Evolutionary conservation across 2,113 vertebrate genomes (phyloP).

Genomic region (Trinectes maculatus): DNA sequence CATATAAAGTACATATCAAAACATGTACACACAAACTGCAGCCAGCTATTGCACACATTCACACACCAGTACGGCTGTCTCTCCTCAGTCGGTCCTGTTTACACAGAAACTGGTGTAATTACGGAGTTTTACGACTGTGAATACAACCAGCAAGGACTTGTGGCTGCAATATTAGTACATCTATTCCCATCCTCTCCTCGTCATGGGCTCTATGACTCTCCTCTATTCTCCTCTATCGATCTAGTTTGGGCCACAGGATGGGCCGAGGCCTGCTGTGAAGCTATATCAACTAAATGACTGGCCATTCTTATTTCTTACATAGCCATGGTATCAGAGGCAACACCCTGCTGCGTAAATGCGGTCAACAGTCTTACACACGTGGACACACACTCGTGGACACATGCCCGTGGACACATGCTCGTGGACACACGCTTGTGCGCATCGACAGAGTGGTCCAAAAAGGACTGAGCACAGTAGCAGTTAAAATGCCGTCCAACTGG

Average conservation of each 20-base stretch:
- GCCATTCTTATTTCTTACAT: slow-evolving; percentile 60
- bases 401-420: not conserved
- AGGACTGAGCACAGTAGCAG: slow-evolving; percentile 18
- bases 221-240: slow-evolving; percentile 53
- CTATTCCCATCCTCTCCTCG: slow-evolving; percentile 52
- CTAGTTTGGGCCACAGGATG: slow-evolving; percentile 48
- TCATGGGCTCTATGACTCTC: slow-evolving; percentile 33
- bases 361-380: slow-evolving; percentile 14
- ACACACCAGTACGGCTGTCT: slow-evolving; percentile 4
- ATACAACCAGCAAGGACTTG: slow-evolving; percentile 53
- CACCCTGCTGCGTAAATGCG: slow-evolving; percentile 43
- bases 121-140: slow-evolving; percentile 68
- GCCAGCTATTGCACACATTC: not conserved
- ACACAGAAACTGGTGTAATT: slow-evolving; percentile 63
- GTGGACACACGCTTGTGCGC: not conserved
- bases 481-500: slow-evolving; percentile 41
- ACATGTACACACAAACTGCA: not conserved
- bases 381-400: slow-evolving; percentile 1
- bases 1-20: slow-evolving; percentile 7
- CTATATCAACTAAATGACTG: slow-evolving; percentile 65
- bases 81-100: slow-evolving; percentile 43
- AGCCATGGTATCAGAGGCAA: slow-evolving; percentile 41
- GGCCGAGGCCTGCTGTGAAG: slow-evolving; percentile 43
- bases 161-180: slow-evolving; percentile 57
- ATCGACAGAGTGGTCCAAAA: slow-evolving; percentile 10